Conservation (phyloP, 2,797 vertebrate genomes). For the Tokudaia muenninki region DNA sequence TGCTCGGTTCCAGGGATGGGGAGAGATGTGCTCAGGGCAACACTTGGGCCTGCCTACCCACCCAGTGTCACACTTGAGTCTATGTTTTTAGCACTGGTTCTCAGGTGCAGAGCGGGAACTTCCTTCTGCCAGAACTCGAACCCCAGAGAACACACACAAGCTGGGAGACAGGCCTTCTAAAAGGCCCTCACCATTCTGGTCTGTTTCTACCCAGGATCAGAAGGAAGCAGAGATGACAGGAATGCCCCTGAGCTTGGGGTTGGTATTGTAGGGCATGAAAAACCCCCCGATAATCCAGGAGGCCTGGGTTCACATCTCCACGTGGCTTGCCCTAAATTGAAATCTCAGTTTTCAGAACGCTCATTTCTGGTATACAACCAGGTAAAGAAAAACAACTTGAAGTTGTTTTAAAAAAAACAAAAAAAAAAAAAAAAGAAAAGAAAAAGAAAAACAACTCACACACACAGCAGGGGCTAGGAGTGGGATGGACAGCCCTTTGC, state of each 20-base stretch:
- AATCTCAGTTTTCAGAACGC: background rate
- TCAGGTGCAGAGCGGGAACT: background rate
- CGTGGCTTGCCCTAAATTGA: background rate
- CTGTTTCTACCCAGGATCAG: background rate
- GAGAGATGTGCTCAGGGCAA: background rate
- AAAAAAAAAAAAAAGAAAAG: too few species aligned
- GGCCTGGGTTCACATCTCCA: background rate
- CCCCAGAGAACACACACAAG: background rate
- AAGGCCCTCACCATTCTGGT: too few species aligned
- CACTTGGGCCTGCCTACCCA: background rate
- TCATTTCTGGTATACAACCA: background rate
- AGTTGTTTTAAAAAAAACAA: too few species aligned
- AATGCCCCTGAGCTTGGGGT: background rate
- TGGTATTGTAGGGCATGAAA: background rate
- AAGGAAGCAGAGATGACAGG: background rate
- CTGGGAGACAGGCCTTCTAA: background rate
- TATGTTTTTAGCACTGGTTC: background rate
- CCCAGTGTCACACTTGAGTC: background rate
- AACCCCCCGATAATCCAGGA: background rate
- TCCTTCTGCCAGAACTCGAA: background rate
- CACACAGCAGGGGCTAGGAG: background rate
- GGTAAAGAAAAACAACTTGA: too few species aligned
- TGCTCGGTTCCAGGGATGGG: background rate
- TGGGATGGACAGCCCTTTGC: background rate
- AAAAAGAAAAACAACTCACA: background rate